Percentiles rank a stretch among this genome's conserved stretches.
phyloP scores from a whole-genome alignment of 2,888 invertebrate genomes.

The Acrobeloides nanus region DNA sequence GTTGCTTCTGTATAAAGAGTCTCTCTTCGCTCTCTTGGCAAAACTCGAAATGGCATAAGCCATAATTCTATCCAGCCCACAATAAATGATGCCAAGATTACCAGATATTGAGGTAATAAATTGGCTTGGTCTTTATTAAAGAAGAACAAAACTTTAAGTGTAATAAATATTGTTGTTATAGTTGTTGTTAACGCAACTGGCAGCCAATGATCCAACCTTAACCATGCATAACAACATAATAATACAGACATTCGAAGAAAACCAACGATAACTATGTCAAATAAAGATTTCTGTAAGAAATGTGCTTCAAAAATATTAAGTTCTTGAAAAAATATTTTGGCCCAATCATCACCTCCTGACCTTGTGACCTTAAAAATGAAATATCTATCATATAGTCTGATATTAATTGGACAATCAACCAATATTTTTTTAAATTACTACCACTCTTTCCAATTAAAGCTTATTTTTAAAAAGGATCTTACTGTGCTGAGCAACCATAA shows the following conservation, averaged over 20 bases:
- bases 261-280: slow-evolving; percentile 38
- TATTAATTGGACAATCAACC: no score
- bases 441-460: background rate
- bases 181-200: slow-evolving; percentile 41
- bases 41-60: slow-evolving; percentile 45
- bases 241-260: slow-evolving; percentile 35
- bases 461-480: slow-evolving; percentile 6
- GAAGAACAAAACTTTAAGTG: slow-evolving; percentile 35
- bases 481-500: slow-evolving; percentile 44
- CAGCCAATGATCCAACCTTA: slow-evolving; percentile 35
- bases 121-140: slow-evolving; percentile 24
- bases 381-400: background rate
- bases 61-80: slow-evolving; percentile 46
- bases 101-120: slow-evolving; percentile 30
- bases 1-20: slow-evolving; percentile 1
- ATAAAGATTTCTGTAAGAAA: slow-evolving; percentile 37
- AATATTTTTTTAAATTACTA: background rate
- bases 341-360: slow-evolving; percentile 37
- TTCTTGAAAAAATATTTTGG: slow-evolving; percentile 33
- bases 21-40: slow-evolving; percentile 32
- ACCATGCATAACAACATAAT: slow-evolving; percentile 28
- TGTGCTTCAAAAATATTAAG: slow-evolving; percentile 38
- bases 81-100: slow-evolving; percentile 38
- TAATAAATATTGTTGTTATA: slow-evolving; percentile 34
- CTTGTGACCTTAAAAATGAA: slow-evolving; percentile 25